Evolutionary conservation across 2,797 vertebrate genomes (phyloP), one percentile per base, ranked within the genome.

Genomic region (Acanthurus leucopareius): DNA sequence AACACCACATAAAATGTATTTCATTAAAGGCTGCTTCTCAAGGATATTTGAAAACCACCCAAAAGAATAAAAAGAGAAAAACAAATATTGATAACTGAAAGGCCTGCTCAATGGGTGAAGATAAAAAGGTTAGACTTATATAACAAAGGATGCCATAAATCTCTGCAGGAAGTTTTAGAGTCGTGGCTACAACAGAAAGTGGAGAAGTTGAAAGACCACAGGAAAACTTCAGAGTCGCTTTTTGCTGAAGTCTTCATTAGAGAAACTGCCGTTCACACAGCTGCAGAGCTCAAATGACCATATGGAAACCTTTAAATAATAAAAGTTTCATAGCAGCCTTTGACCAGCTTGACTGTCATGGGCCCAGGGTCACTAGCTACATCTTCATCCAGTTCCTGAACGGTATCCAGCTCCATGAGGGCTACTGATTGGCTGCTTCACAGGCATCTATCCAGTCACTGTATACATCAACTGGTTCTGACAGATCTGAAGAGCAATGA

Each of bases 361-460:
- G 63, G 53, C 47, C 28, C 42, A 35, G 40, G 19, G 45, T 45
- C 49, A 56, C 38, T 19, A 15, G 68, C n/a, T 69, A 19, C 68
- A 48, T 61, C 70, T 22, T 68, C 32, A 11, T 72, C 70, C 42
- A 2, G 2, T 68, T 69, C 79, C 67, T 40, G 69, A 65, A 66
- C 67, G 51, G 22, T 42, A 22, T 72, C 65, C 82, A 59, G 75
- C 71, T 80, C 53, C 60, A 75, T 0, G 10, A 71, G 35, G 76
- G 93, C 92, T 97, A 99, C 89, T 98, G 97, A 93, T 98, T 98
- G 82, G 97, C 97, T 3, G 97, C 96, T 93, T 99, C 97, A 14
- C 97, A 98, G 74, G 97, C 97, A 0, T 99, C 97, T 77, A 99
- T 99, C 97, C 97, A 99, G 60, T 98, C 97, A 1, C 97, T 98